Evolutionary conservation across 2,113 vertebrate species (phyloP).

Genomic region (Sander vitreus): DNA sequence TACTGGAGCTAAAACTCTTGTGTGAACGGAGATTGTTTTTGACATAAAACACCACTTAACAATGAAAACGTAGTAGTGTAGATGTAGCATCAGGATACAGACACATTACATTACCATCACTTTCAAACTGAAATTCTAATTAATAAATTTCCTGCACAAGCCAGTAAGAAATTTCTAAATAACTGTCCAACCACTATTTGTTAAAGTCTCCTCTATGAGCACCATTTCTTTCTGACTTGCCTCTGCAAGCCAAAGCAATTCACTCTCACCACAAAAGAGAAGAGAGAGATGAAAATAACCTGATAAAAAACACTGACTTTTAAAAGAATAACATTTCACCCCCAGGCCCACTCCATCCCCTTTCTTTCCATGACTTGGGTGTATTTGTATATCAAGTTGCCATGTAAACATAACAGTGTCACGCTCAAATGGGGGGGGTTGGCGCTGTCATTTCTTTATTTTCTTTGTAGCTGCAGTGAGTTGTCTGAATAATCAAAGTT

Average conservation of each 20-base stretch:
- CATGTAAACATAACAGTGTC: conserved; percentile 86
- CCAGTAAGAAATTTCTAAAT: background rate
- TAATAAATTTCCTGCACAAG: background rate
- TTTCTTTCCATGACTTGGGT: conserved; percentile 80
- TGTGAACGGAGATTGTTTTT: too few relatives aligned
- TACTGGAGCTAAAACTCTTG: too few relatives aligned
- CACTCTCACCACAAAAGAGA: conserved; percentile 47
- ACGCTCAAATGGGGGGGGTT: conserved; percentile 63
- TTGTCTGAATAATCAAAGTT: conserved; percentile 67
- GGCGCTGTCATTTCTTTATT: conserved; percentile 71
- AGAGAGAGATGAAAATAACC: conserved; percentile 71
- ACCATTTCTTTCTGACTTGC: conserved; percentile 64
- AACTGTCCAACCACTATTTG: background rate
- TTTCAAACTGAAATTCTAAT: conserved; percentile 6
- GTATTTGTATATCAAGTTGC: conserved; percentile 86
- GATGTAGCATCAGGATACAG: background rate
- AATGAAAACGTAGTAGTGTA: too few relatives aligned
- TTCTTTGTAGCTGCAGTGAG: conserved; percentile 64
- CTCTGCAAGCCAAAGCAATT: conserved; percentile 62
- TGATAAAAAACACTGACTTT: conserved; percentile 77
- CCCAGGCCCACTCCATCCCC: conserved; percentile 44
- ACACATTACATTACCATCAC: background rate
- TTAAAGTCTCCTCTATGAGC: conserved; percentile 29
- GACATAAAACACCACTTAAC: too few relatives aligned
- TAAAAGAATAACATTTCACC: conserved; percentile 74